Base-by-base conservation (phyloP, 2,888 invertebrate species). In the Cactoblastis cactorum region DNA sequence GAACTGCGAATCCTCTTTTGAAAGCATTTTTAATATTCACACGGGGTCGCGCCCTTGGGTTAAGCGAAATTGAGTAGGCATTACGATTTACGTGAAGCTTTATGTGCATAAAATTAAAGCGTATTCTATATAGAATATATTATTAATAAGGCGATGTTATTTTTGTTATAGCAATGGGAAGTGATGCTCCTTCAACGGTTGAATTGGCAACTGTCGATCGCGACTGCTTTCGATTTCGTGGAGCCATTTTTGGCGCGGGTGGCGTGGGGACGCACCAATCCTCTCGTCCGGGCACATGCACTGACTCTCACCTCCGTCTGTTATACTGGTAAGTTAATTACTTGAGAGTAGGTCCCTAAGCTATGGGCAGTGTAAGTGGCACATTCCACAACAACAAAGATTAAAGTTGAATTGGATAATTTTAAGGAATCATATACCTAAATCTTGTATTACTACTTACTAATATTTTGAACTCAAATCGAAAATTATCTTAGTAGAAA, bases 221-320 rank as follows among this genome's bases (percentile, higher is more conserved):
- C 95, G 49, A 96, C 96, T 0, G 94, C 95, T 6, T 94, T 94
- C 80, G 96, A 96, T 83, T 96, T 95, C 83, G 92, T 96, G 68
- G 95, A 96, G 74, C 95, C 95, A 67, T 91, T 96, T 62, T 85
- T 95, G 56, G 92, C 93, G 63, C 88, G 95, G 63, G 82, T 87
- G 57, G 80, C 91, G 14, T 93, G 93, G 92, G 91, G 92, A 53
- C 87, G 91, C 51, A 80, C 91, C 48, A 91, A 91, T 61, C 83
- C 91, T 45, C 83, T 93, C 41, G 90, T 95, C 35, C 91, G 95
- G 62, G 89, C 93, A 56, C 95, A 95, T 72, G 93, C 95, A 45
- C 92, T 94, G 67, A 95, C 95, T 3, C 92, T 95, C 67, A 93
- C 94, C 57, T 93, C 94, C 37, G 91, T 95, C 57, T 95, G 95